A percentile compares a stretch with the other conserved stretches of the same genome.
Evolutionary conservation across 2,113 vertebrate species (phyloP).

Genomic region (Gopherus evgoodei): DNA sequence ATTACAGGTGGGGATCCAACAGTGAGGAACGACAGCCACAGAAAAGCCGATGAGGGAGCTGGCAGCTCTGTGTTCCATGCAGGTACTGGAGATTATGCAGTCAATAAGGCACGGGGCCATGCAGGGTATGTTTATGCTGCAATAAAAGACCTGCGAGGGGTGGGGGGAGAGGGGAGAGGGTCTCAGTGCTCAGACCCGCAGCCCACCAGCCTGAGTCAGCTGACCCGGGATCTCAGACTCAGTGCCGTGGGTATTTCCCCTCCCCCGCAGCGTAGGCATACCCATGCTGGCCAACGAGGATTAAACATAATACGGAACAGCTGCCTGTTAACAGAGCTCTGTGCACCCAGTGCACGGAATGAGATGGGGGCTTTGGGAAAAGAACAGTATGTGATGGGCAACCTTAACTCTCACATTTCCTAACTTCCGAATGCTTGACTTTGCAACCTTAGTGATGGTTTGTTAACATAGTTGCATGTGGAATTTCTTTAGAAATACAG

Average conservation of each 20-base stretch:
- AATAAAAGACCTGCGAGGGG: background rate
- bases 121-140: background rate
- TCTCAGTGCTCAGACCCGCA: background rate
- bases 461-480: background rate
- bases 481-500: fast-evolving
- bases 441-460: background rate
- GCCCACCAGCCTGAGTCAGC: background rate
- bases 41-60: too few species aligned
- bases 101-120: background rate
- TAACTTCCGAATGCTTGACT: background rate
- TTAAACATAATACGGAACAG: background rate
- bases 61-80: background rate
- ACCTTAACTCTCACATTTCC: too few species aligned
- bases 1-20: background rate
- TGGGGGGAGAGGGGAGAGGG: too few species aligned
- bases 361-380: too few species aligned
- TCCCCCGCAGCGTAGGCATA: background rate
- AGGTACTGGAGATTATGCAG: background rate
- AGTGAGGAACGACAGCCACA: too few species aligned
- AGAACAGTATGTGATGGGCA: background rate
- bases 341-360: background rate
- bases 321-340: background rate
- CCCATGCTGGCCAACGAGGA: background rate
- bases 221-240: too few species aligned
- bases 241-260: too few species aligned